These are phyloP conservation scores for Chrysaora quinquecirrha DNA, from an alignment of 30 jellyfish, hydroid and myxozoan genomes.

Conservation along the genomic window DNA sequence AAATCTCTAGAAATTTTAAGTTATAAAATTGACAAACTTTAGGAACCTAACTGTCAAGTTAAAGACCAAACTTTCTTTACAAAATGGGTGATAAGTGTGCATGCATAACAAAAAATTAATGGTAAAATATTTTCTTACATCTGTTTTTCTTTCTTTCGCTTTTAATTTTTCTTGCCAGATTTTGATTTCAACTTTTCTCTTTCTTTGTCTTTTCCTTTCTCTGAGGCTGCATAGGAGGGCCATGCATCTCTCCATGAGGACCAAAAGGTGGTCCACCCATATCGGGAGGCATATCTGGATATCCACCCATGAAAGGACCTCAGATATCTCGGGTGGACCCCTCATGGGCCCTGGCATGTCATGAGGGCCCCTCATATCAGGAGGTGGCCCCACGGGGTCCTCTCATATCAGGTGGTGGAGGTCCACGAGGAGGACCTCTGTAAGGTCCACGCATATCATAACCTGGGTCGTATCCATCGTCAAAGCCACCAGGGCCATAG, in stretches of 20 bases:
- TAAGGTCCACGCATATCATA: slow-evolving; percentile 18
- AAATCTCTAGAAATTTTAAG: neutral
- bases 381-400: slow-evolving; percentile 39
- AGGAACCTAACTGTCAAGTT: neutral
- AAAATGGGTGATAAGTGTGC: neutral
- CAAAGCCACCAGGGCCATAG: slow-evolving; percentile 22
- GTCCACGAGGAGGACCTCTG: neutral
- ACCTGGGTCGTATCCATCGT: slow-evolving; percentile 55
- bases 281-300: neutral
- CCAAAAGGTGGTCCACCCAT: neutral
- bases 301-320: slow-evolving; percentile 5
- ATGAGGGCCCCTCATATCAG: slow-evolving; percentile 27
- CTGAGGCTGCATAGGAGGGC: neutral
- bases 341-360: slow-evolving; percentile 35
- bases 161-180: neutral
- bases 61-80: neutral
- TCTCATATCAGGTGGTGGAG: slow-evolving; percentile 24
- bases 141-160: neutral
- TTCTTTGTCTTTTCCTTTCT: neutral
- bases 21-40: neutral
- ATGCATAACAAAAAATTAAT: neutral
- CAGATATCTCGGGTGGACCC: slow-evolving; percentile 17
- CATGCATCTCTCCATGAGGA: neutral
- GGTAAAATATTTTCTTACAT: neutral
- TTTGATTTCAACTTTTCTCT: neutral